phyloP scores from a whole-genome alignment of 2,888 invertebrate genomes.

The Plemyria rubiginata region DNA sequence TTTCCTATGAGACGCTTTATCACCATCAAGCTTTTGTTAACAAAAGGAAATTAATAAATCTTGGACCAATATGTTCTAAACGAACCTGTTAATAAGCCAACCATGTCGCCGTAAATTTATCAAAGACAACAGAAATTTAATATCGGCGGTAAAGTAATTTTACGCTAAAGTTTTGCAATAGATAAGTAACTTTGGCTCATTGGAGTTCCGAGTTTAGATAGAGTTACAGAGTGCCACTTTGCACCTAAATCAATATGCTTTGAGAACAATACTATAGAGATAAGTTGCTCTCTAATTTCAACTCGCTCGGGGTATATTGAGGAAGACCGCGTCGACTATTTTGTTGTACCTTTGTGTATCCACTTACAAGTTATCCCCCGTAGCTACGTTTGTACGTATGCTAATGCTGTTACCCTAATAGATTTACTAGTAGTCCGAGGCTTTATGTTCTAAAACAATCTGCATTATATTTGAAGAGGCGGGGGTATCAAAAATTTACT shows the following conservation, averaged over 20 bases:
- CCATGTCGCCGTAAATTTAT: slow-evolving; percentile 67
- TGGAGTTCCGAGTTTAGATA: slow-evolving; percentile 62
- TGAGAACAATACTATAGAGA: slow-evolving; percentile 58
- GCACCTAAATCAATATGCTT: slow-evolving; percentile 69
- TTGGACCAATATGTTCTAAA: slow-evolving; percentile 57
- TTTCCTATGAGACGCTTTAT: slow-evolving; percentile 20
- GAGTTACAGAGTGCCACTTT: slow-evolving; percentile 68
- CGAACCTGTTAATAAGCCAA: slow-evolving; percentile 62
- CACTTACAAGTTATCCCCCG: slow-evolving; percentile 1
- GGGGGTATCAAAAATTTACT: no score
- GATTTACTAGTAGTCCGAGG: not conserved
- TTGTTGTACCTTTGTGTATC: slow-evolving; percentile 14
- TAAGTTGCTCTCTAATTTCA: slow-evolving; percentile 49
- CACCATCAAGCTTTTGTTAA: slow-evolving; percentile 28
- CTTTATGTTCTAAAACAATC: not conserved
- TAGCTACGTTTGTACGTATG: not conserved
- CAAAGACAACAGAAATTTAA: slow-evolving; percentile 80
- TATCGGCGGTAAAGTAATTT: slow-evolving; percentile 77
- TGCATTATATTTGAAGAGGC: no score
- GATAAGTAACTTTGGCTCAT: slow-evolving; percentile 70
- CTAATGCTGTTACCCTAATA: not conserved
- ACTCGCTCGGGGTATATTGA: slow-evolving; percentile 46
- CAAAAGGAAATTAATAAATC: slow-evolving; percentile 41
- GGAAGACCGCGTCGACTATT: slow-evolving; percentile 16
- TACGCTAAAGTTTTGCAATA: slow-evolving; percentile 76